Base-by-base conservation (phyloP, 35 echinoderm and acorn worm genomes). In the Patiria miniata region DNA sequence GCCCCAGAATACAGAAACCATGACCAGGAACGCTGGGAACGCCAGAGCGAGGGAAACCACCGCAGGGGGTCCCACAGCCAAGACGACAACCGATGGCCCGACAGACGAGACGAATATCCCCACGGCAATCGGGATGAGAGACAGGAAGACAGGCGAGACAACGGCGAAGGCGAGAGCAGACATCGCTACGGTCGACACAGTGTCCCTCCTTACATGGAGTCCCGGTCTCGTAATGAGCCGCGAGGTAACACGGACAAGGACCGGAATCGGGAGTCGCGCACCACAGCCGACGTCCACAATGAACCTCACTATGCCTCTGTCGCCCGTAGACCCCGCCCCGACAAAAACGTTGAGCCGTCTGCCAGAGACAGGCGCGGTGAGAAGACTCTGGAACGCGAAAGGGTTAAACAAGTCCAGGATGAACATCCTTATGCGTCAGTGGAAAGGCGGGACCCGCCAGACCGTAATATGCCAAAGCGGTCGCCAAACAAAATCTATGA, bases 11-110 rank as follows among this genome's bases (percentile, higher is more conserved):
- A 87, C 21, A 12, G 18, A 9, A 39, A 80, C 23, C 38, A 39
- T 37, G 78, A 52, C 37, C 38, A 80, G 14, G 61, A 83, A 5
- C n/a, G 61, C 8, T 79, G 83, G 5, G 54, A 60, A 56, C 77
- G 80, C 34, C 65, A 89, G 26, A 79, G 86, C 8, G 91, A 93
- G 8, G 76, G 86, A n/a, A 83, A 84, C 38, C 83, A 69, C 8
- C 51, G 61, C 38, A 79, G 39, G 36, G 78, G 79, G 19, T 59
- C 60, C 17, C 83, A 69, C 14, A 69, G 73, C 30, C 30, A 79
- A 17, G 77, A 80, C 33, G 33, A 8, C 15, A 32, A 33, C 22
- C 78, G 77, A 7, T 39, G 52, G 40, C 61, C 78, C 65, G 89
- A 91, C 26, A 9, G 86, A 23, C 51, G 90, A 8, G 26, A 73